A percentile compares a stretch with the other conserved stretches of the same genome.
Evolutionary conservation across 1,140 invertebrate species (phyloP).

Genomic region (Theocolax elegans): DNA sequence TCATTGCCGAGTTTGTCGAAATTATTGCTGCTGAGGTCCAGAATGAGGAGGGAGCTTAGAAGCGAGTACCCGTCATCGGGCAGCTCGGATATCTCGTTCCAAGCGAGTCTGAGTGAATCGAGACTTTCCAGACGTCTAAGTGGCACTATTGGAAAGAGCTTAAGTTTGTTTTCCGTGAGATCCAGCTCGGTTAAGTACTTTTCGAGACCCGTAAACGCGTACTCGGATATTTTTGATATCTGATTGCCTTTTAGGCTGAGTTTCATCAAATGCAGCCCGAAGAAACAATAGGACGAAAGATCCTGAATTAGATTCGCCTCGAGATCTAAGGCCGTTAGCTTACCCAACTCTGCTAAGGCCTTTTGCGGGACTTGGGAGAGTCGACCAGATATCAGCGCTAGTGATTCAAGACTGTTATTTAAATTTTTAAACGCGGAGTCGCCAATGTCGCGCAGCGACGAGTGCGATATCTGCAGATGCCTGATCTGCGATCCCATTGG

Average conservation of each 20-base stretch:
- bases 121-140: constrained; percentile 80
- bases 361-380: constrained; percentile 84
- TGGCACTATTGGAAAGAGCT: constrained; percentile 82
- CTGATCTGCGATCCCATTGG: constrained; percentile 77
- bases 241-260: constrained; percentile 87
- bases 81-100: constrained; percentile 82
- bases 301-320: constrained; percentile 86
- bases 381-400: constrained; percentile 84
- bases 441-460: constrained; percentile 78
- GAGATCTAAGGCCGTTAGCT: constrained; percentile 82
- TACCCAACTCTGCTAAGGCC: constrained; percentile 78
- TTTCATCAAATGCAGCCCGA: constrained; percentile 83
- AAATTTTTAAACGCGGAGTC: constrained; percentile 80
- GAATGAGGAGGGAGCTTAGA: constrained; percentile 76
- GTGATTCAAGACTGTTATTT: constrained; percentile 79
- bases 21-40: constrained; percentile 89
- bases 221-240: constrained; percentile 81
- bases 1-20: constrained; percentile 79
- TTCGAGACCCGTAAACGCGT: constrained; percentile 87
- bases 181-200: constrained; percentile 83
- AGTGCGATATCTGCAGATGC: constrained; percentile 86
- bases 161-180: constrained; percentile 86
- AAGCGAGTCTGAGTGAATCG: constrained; percentile 79
- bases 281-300: constrained; percentile 87
- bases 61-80: constrained; percentile 78